Evolutionary conservation across 2,888 invertebrate species (phyloP), one percentile per base, ranked within the genome.

Genomic region (Nezara viridula): DNA sequence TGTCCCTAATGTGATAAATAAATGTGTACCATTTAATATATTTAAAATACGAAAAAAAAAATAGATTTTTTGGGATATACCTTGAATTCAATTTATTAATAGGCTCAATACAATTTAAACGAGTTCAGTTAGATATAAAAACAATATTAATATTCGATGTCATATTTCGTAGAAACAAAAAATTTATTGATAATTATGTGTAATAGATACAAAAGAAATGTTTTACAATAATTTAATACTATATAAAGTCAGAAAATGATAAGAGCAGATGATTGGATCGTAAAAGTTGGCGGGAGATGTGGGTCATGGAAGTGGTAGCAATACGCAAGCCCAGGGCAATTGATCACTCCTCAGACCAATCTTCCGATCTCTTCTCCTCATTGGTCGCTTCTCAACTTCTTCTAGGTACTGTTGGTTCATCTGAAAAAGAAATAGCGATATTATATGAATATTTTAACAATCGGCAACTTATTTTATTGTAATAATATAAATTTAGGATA

Each of bases 241-340:
- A 44, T 21, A 37, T 73, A 73, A 37, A 73, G 21, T 60, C 14
- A 3, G 27, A 66, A 16, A 6, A 44, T 12, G 44, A 81, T 44
- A 24, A 40, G 0, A 44, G 44, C 0, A 44, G 81, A 81, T 81
- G 81, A 81, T 10, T 47, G 21, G 24, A 47, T 47, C 81, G 47
- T 81, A 81, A 81, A 81, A 81, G 81, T 44, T 81, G 81, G 2
- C 44, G 10, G 44, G 1, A 81, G 81, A 86, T 86, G 52, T 86
- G 86, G 86, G 86, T 86, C 86, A 86, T 52, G 40, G 52, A 32
- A 40, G 40, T 37, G 40, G 40, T 37, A 24, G 52, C 52, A 86
- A 86, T 86, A 86, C 86, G 86, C 86, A 86, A 86, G 86, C 86
- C n/a, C 86, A 40, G n/a, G n/a, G 86, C 86, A 86, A 86, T 86